Evolutionary conservation across 2,797 vertebrate species (phyloP), one percentile per base, ranked within the genome.

Genomic region (Salarias fasciatus): DNA sequence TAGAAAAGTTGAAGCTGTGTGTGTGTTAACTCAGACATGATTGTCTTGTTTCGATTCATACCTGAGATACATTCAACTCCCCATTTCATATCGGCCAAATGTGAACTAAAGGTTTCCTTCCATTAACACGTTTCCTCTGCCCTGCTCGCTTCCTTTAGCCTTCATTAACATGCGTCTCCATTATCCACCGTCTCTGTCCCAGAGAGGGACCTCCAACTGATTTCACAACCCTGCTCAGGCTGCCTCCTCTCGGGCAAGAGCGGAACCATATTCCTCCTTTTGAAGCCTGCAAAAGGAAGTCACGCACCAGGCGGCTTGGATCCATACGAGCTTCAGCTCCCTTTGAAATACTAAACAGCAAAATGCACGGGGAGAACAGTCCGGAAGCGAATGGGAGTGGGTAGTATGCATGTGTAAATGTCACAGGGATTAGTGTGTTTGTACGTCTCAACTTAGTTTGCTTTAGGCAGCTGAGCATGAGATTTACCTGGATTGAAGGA

Each of bases 301-400:
- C 77, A 70, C 69, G 58, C 73, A 67, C 46, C 4, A 57, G 69
- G 48, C 53, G 24, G n/a, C 44, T 69, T 53, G 15, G 56, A 40
- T 76, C 72, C 79, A 51, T 4, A 29, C 63, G 77, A 63, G 51
- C 60, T 36, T 2, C 5, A 59, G 46, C 49, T 28, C 56, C 37
- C 76, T 78, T 81, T 84, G 75, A 85, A 85, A 86, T 74, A 75
- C 61, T 68, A 44, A 40, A 11, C 52, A 59, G 61, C 37, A 18
- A 31, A 63, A 69, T 40, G 30, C 24, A 18, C 18, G 24, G 18
- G 18, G 18, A 3, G 18, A 3, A 24, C 24, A 24, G 18, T 24
- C 18, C 3, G 35, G 13, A 33, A 24, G 52, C 38, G 55, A 40
- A 43, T 6, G 2, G 44, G 63, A 44, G 60, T 40, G 15, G 18